Base-by-base conservation (phyloP, 2,113 vertebrate species). In the Plecotus auritus region DNA sequence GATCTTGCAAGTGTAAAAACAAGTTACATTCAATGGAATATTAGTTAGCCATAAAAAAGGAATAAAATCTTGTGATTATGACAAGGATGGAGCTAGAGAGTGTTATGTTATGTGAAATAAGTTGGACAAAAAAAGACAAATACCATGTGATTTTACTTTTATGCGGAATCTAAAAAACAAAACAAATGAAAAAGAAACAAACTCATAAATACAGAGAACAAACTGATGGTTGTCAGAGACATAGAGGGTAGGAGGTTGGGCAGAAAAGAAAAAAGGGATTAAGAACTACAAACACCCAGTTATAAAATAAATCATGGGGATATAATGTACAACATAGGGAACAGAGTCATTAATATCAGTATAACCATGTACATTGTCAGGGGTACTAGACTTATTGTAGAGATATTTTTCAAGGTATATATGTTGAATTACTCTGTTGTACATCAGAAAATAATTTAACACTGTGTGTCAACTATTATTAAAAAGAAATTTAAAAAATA, bases 1-100 rank as follows among this genome's bases (percentile, higher is more conserved):
- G 47, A 95, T 94, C n/a, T 88, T 78, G 26, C 32, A 92, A 86
- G 35, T 32, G 2, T 89, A 54, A 91, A 88, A 86, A 87, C 17
- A 85, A 80, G 32, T 91, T 83, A 16, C 2, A 32, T 23, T 88
- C 40, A 69, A 81, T 45, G 10, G 28, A 42, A 61, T 42, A 45
- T 83, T 32, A 82, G 37, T 42, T 28, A 12, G 17, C 37, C 28
- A 64, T 45, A 32, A 83, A 83, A 56, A 64, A 45, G 61, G 12
- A 59, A 45, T 64, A 28, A 20, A 83, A 45, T 64, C 37, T 45
- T 83, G 80, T 37, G 37, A 45, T 45, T 64, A 40, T 14, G 37
- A 64, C 37, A 45, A 64, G 56, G 56, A 42, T 64, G 17, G 54
- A 82, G 56, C 80, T 82, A 64, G 37, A 45, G 5, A 42, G 9